Evolutionary conservation across 2,797 vertebrate genomes (phyloP).

Genomic region (Rhinatrema bivittatum): DNA sequence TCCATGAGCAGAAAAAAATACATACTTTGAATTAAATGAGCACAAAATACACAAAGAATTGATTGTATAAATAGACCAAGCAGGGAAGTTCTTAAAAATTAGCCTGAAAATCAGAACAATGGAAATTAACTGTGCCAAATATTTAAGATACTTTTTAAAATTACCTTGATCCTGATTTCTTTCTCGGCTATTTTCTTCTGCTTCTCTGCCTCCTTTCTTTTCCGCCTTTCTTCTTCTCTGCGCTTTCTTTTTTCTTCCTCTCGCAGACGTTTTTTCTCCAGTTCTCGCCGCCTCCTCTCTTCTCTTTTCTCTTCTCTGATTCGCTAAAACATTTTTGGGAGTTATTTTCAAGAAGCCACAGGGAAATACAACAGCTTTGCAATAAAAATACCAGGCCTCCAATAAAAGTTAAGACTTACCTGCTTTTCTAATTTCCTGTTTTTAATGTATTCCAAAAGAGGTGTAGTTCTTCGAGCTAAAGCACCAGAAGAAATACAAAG

Average conservation of each 20-base stretch:
- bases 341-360: conserved; percentile 6
- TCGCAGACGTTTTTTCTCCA: conserved; percentile 86
- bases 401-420: conserved; percentile 58
- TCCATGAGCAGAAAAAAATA: too few species aligned
- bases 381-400: conserved; percentile 26
- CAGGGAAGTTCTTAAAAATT: too few species aligned
- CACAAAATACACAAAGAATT: too few species aligned
- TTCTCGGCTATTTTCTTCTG: conserved; percentile 85
- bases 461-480: conserved; percentile 93
- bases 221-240: conserved; percentile 84
- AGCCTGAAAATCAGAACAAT: too few species aligned
- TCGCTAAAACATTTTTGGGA: conserved; percentile 59
- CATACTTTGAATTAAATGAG: too few species aligned
- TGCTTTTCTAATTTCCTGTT: conserved; percentile 98
- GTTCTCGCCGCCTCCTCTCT: conserved; percentile 80
- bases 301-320: conserved; percentile 95
- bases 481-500: conserved; percentile 47
- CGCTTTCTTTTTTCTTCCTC: conserved; percentile 93
- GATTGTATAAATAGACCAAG: too few species aligned
- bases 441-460: conserved; percentile 96
- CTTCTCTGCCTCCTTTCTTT: conserved; percentile 84
- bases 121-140: too few species aligned
- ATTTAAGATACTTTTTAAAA: too few species aligned
- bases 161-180: conserved; percentile 89
- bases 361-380: background rate